Base-by-base conservation (phyloP, 1,140 invertebrate genomes). In the Heliothis virescens region DNA sequence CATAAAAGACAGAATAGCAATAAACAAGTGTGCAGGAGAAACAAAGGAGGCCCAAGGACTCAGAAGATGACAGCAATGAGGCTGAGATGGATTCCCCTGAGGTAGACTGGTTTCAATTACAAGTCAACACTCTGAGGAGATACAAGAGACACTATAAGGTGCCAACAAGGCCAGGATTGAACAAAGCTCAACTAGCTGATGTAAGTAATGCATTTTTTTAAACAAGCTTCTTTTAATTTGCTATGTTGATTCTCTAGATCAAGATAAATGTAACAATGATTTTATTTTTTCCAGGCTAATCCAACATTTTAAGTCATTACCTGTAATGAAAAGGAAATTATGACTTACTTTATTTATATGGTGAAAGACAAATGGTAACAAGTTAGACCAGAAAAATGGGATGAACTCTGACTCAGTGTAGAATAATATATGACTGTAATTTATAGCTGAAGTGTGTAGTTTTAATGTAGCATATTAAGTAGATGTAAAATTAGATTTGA, bases 271-370 rank as follows among this genome's bases (percentile, higher is more conserved):
- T 50, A 71, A 71, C n/a, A 12, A 50, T 18, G n/a, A 11, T 29
- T 52, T 52, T 65, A 82, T 91, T 92, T 79, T 88, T 96, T 96
- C 72, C 96, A 99, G 98, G 97, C 97, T 47, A n/a, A 96, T 99
- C 34, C 97, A 98, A 90, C 99, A 99, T 95, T 99, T 99, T 93
- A 98, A 98, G 91, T 97, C 98, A 67, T 98, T 99, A 89, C 98
- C 97, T 53, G 98, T 99, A 96, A 97, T 86, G 98, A 99, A 92
- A 99, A 99, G 90, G 98, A 99, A 94, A 97, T 98, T 29, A 95
- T 99, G 15, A 98, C 98, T n/a, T 98, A 97, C 89, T 99, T 99
- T 91, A 98, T 99, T 84, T 99, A 99, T 90, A 99, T 98, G 93
- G 98, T 99, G 0, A 99, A n/a, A 99, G 95, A 98, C 97, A 76